These are phyloP conservation scores for Taenaris catops DNA, from an alignment of 2,888 invertebrate genomes.

Conservation along the genomic window DNA sequence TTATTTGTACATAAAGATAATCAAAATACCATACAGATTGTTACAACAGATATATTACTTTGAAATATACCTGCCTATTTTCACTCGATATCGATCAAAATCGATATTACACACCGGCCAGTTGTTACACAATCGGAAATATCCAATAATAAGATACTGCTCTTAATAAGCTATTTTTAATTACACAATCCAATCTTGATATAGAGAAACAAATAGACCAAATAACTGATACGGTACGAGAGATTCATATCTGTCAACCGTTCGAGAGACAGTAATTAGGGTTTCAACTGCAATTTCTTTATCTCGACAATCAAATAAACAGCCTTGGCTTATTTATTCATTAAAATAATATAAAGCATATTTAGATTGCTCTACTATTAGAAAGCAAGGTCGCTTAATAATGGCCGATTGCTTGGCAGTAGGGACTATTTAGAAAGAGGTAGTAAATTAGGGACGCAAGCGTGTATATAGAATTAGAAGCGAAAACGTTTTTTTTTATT, in stretches of 20 bases:
- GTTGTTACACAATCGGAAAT: conserved; percentile 17
- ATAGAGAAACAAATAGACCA: conserved; percentile 54
- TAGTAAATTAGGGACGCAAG: too few species aligned
- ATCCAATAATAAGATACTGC: conserved; percentile 15
- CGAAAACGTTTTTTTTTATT: too few species aligned
- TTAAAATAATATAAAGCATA: conserved; percentile 61
- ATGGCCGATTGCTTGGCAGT: conserved; percentile 13
- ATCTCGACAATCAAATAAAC: conserved; percentile 53
- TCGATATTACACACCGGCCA: conserved; percentile 10
- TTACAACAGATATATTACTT: conserved; percentile 4
- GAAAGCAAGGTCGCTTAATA: conserved; percentile 66
- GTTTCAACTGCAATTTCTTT: conserved; percentile 36
- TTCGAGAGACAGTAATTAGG: conserved; percentile 34
- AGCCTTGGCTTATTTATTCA: conserved; percentile 67
- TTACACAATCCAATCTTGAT: conserved; percentile 55
- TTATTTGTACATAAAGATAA: conserved; percentile 6
- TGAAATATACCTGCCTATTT: conserved; percentile 10
- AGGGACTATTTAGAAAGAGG: conserved; percentile 4
- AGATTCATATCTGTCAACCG: conserved; percentile 25
- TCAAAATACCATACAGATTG: too few species aligned
- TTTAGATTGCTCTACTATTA: conserved; percentile 49
- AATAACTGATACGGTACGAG: conserved; percentile 42
- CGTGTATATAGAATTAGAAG: too few species aligned
- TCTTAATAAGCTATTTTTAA: conserved; percentile 19
- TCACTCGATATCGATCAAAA: conserved; percentile 8